Conservation (phyloP, 2,888 invertebrate genomes). For the Trissonchulus sp. region DNA sequence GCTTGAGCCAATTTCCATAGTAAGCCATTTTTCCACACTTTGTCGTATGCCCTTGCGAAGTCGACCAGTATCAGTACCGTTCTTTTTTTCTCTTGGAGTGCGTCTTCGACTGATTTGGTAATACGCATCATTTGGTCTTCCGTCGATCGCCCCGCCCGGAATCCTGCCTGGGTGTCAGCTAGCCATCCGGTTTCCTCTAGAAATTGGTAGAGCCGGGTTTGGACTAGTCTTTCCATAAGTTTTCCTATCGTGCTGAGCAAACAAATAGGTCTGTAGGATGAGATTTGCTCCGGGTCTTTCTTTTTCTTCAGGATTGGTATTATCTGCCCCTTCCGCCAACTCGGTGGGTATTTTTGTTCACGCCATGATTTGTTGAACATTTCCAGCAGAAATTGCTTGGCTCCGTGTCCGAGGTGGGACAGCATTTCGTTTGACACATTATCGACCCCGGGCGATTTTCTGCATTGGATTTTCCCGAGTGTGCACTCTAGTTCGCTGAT, state of each 20-base stretch:
- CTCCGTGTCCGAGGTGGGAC: not conserved
- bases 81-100: slow-evolving; percentile 6
- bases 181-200: not conserved
- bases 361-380: too few relatives aligned
- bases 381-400: not conserved
- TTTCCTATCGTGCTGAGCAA: not conserved
- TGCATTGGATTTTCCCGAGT: too few relatives aligned
- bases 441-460: too few relatives aligned
- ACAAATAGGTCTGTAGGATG: slow-evolving; percentile 13
- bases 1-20: not conserved
- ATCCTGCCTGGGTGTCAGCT: not conserved
- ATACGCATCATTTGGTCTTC: too few relatives aligned
- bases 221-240: slow-evolving; percentile 2
- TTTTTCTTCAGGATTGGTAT: not conserved
- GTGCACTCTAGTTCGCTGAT: too few relatives aligned
- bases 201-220: not conserved
- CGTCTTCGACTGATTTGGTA: too few relatives aligned
- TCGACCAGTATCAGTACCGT: slow-evolving; percentile 2
- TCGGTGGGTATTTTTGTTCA: not conserved
- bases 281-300: not conserved
- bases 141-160: too few relatives aligned
- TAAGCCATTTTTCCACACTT: not conserved
- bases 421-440: too few relatives aligned
- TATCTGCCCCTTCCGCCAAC: not conserved
- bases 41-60: slow-evolving; percentile 19